Evolutionary conservation across 2,888 invertebrate genomes (phyloP), one percentile per base, ranked within the genome.

Genomic region (Mamestra brassicae): DNA sequence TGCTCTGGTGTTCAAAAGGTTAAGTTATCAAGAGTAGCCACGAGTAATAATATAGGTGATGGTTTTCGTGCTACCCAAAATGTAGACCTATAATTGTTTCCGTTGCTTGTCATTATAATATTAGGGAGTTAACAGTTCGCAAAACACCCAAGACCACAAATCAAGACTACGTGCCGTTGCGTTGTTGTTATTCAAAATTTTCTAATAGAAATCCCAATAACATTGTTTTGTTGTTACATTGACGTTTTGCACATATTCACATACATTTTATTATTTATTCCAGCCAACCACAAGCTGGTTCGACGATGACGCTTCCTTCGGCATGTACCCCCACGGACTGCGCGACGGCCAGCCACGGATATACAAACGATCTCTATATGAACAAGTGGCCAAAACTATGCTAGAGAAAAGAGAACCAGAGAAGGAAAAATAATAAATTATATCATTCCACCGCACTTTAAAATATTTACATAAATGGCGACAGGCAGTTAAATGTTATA

Each of bases 211-310:
- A 52, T 52, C 13, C 13, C 13, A 13, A 6, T 52, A 52, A 15
- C 6, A 52, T 52, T 52, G 13, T 54, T 54, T 54, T 26, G 10
- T 26, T 55, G 26, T 26, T 55, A 26, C 55, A 26, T 55, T 26
- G 26, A n/a, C 1, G 55, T 55, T 54, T 17, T n/a, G 5, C 17
- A 17, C 55, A 54, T 54, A 45, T n/a, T 4, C 10, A 52, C 13
- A 57, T 8, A 55, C 5, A 34, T 50, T 57, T 60, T 42, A 6
- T 42, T 0, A 42, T 11, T 4, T 57, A 6, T 94, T 92, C 3
- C 93, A 96, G 96, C 95, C 94, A 0, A 93, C 92, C 6, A 91
- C 92, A 1, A 93, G 88, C 76, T 96, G 95, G 96, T 96, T 94
- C 86, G 95, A 96, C 81, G 95, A 95, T 36, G 94, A 93, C 73